phyloP scores from a whole-genome alignment of 2,797 vertebrate species.

The Alcedo quadribrachys region DNA sequence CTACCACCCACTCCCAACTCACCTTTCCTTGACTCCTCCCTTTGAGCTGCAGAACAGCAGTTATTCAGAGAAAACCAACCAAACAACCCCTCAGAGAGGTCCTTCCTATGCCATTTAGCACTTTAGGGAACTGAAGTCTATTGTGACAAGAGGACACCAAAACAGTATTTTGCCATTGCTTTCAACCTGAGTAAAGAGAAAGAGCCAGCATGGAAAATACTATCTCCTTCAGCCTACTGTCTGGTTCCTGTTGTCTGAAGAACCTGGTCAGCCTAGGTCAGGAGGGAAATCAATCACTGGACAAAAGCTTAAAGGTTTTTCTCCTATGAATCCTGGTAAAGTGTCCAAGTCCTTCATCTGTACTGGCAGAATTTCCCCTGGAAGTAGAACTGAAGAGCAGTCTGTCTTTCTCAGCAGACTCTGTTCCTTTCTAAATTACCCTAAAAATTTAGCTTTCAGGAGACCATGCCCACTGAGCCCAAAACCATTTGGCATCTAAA shows the following conservation, averaged over 20 bases:
- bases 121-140: background rate
- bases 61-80: background rate
- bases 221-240: background rate
- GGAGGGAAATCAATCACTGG: background rate
- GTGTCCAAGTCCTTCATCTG: background rate
- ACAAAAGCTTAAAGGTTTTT: background rate
- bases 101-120: background rate
- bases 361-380: background rate
- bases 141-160: background rate
- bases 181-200: background rate
- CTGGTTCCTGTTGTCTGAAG: background rate
- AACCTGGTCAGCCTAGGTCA: background rate
- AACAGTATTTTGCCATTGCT: background rate
- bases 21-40: background rate
- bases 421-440: background rate
- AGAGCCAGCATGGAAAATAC: background rate
- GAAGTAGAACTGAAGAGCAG: background rate
- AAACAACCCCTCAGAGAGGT: background rate
- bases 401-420: background rate
- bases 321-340: background rate
- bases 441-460: background rate
- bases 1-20: fast-evolving
- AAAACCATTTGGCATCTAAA: background rate
- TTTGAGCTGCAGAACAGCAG: background rate
- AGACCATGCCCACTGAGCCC: background rate